These are phyloP conservation scores for Stratiomys singularior DNA, from an alignment of 2,888 invertebrate genomes.

Conservation along the genomic window DNA sequence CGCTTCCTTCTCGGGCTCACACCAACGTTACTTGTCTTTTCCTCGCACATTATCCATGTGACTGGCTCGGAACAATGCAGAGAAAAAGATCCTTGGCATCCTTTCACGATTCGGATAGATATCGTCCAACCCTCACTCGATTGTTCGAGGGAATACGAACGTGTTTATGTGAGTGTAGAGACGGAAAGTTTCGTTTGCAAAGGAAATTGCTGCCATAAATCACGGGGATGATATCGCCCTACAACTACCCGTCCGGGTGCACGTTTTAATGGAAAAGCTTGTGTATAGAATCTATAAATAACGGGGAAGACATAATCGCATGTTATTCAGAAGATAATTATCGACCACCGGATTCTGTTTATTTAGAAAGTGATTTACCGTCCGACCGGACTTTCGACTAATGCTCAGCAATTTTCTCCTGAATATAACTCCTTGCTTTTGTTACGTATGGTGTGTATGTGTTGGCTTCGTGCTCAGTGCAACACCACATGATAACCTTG, in stretches of 20 bases:
- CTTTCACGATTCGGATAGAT: constrained; percentile 24
- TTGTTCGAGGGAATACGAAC: constrained; percentile 12
- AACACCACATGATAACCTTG: constrained; percentile 4
- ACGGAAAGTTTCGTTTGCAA: constrained; percentile 42
- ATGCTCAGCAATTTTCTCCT: too few species aligned
- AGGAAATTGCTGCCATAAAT: constrained; percentile 51
- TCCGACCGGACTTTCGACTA: background rate
- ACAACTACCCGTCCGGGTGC: constrained; percentile 15
- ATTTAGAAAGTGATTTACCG: constrained; percentile 35
- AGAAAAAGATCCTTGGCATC: constrained; percentile 42
- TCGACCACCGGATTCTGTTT: constrained; percentile 41
- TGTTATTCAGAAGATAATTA: constrained; percentile 44
- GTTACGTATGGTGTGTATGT: too few species aligned
- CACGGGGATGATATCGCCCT: constrained; percentile 46
- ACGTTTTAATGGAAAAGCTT: constrained; percentile 44
- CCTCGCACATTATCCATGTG: constrained; percentile 2
- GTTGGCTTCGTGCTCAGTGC: too few species aligned
- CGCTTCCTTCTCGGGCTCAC: constrained; percentile 31
- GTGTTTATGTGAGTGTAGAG: constrained; percentile 42
- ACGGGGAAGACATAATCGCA: constrained; percentile 38
- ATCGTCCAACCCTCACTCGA: constrained; percentile 10
- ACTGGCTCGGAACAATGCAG: constrained; percentile 25
- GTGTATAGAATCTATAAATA: constrained; percentile 40
- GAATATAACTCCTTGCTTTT: too few species aligned
- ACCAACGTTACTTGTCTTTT: background rate